These are phyloP conservation scores for Arbacia lixula DNA, from an alignment of 53 echinoderm and acorn worm species.

Conservation along the genomic window DNA sequence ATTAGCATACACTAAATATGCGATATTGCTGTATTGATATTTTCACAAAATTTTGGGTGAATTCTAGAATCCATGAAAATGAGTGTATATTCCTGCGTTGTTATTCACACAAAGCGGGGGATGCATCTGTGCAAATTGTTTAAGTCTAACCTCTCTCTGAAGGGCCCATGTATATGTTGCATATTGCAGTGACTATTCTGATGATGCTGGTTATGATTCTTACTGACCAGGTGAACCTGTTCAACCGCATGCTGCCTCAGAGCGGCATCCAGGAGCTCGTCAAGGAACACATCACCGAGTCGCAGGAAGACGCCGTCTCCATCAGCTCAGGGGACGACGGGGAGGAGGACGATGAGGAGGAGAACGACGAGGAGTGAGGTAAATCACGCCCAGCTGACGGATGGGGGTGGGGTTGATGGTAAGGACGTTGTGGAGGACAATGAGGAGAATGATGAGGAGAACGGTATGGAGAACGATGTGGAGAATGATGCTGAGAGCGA, in stretches of 20 bases:
- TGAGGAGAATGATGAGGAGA: background rate
- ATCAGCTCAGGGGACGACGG: conserved; percentile 28
- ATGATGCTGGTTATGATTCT: too few species aligned
- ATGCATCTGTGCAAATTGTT: too few species aligned
- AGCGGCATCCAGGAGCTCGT: conserved; percentile 10
- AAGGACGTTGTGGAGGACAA: background rate
- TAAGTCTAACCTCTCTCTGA: too few species aligned
- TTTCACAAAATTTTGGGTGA: too few species aligned
- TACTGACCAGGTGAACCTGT: conserved; percentile 18
- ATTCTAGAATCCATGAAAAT: too few species aligned
- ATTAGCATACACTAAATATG: too few species aligned
- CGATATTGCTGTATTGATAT: too few species aligned
- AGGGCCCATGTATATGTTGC: too few species aligned
- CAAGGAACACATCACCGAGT: conserved; percentile 51
- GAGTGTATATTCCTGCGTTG: too few species aligned
- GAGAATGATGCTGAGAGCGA: too few species aligned
- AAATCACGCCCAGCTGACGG: background rate
- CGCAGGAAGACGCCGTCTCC: conserved; percentile 60
- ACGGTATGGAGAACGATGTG: background rate
- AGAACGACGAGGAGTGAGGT: background rate
- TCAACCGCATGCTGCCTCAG: conserved; percentile 14
- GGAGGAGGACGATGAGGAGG: conserved; percentile 22
- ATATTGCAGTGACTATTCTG: too few species aligned
- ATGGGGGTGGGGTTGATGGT: background rate
- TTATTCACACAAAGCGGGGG: too few species aligned